Base-by-base conservation (phyloP, 2,113 vertebrate genomes). In the Psephotus haematonotus region DNA sequence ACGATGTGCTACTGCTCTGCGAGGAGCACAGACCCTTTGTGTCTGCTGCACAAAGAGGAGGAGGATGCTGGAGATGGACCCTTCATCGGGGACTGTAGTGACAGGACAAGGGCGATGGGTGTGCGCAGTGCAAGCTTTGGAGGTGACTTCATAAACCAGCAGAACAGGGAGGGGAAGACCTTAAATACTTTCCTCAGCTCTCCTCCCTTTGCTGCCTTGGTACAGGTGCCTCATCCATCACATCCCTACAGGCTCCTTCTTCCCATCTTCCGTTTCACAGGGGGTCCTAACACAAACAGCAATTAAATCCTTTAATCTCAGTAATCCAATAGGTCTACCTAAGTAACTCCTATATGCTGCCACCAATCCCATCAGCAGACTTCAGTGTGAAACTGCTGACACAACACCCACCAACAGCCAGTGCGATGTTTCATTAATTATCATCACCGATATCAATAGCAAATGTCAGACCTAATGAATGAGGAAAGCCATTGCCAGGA, bases 391-490 rank as follows among this genome's bases (percentile, higher is more conserved):
- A 91, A 67, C 50, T 88, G 89, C 79, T 95, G 94, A 75, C 75
- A 46, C 41, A 76, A 43, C 1, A 6, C 47, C 91, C 65, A 76
- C 69, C 55, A 49, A 47, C 14, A 19, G 79, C 47, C 76, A 46
- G 49, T 0, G 47, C 25, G 76, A 77, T 18, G 68, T 44, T 71
- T 70, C 82, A 55, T 76, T 84, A 53, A 76, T 93, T 57, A 86
- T 16, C 55, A 37, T 62, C 82, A 83, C 10, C 62, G 59, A 6
- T 79, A 37, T 81, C 86, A 79, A 41, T 50, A 82, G 78, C 75
- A 94, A 90, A 50, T 91, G 90, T 65, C 90, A 86, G 71, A 33
- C 46, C 52, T 86, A 39, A 90, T 28, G 84, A 90, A 85, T 22
- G 87, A 84, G 76, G 55, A 62, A 41, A 83, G 35, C 14, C 74